Percentiles rank a stretch among this genome's conserved stretches.
Conservation (phyloP, 2,888 invertebrate genomes). For the Aricia artaxerxes region DNA sequence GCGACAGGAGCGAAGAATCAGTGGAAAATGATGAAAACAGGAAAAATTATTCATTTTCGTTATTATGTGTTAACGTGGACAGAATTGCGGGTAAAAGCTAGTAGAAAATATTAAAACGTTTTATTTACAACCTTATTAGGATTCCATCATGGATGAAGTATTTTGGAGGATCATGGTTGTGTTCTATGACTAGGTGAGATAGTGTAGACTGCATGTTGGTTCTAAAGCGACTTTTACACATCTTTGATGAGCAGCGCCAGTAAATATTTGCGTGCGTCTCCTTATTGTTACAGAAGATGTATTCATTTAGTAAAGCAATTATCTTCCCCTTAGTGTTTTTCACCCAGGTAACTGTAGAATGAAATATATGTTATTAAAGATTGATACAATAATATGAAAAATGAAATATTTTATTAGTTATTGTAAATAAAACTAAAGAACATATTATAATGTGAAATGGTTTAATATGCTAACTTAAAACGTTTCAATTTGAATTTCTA, state of each 20-base stretch:
- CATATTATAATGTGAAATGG: too few relatives aligned
- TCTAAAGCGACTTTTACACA: constrained; percentile 45
- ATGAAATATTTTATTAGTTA: too few relatives aligned
- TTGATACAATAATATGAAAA: too few relatives aligned
- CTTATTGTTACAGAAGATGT: not conserved
- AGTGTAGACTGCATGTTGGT: constrained; percentile 34
- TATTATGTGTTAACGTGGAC: not conserved
- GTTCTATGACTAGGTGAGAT: constrained; percentile 35
- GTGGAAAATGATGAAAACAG: too few relatives aligned
- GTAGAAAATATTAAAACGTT: not conserved
- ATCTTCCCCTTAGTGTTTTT: not conserved
- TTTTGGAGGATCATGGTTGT: constrained; percentile 40
- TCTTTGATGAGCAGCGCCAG: not conserved
- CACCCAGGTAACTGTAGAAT: not conserved
- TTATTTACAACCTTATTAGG: constrained; percentile 32
- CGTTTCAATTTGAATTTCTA: too few relatives aligned
- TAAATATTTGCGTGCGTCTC: not conserved
- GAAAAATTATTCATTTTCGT: not conserved
- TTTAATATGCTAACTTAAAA: too few relatives aligned
- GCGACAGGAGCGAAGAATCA: too few relatives aligned
- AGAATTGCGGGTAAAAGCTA: not conserved
- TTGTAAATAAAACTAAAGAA: too few relatives aligned
- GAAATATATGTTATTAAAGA: not conserved
- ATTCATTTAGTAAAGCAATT: not conserved
- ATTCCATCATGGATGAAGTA: constrained; percentile 42